These are phyloP conservation scores for Peribatodes rhomboidaria DNA, from an alignment of 2,888 invertebrate genomes.

Conservation along the genomic window DNA sequence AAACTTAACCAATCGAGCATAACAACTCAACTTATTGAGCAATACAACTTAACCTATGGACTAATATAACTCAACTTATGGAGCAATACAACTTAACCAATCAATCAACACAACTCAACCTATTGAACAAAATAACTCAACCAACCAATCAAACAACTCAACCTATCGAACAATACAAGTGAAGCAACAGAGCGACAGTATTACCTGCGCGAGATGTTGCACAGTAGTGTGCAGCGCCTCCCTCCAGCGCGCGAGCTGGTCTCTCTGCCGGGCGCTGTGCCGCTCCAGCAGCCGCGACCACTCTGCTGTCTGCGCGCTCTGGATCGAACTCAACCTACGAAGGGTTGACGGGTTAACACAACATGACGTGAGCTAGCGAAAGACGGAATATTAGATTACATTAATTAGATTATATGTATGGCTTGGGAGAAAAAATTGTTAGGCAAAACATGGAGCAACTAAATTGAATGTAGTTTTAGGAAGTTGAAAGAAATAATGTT, in stretches of 20 bases:
- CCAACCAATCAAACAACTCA: not conserved
- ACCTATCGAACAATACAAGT: not conserved
- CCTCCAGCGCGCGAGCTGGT: conserved; percentile 94
- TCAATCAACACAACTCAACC: no score
- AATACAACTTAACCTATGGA: no score
- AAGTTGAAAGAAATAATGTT: no score
- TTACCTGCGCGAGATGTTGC: conserved; percentile 90
- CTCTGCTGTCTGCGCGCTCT: conserved; percentile 92
- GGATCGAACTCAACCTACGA: conserved; percentile 63
- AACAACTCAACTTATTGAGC: not conserved
- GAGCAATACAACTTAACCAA: not conserved
- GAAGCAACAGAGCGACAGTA: not conserved
- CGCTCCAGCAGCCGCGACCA: conserved; percentile 93
- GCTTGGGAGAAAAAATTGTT: no score
- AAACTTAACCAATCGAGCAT: no score
- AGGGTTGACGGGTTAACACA: not conserved
- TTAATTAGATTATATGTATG: no score
- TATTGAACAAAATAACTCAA: not conserved
- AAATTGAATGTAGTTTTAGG: not conserved
- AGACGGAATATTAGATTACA: no score
- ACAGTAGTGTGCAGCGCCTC: conserved; percentile 90
- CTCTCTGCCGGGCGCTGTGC: conserved; percentile 92
- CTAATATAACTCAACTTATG: not conserved
- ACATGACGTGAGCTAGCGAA: not conserved
- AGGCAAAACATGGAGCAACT: no score